Conservation (phyloP, 2,113 vertebrate species). For the Cacatua alba region DNA sequence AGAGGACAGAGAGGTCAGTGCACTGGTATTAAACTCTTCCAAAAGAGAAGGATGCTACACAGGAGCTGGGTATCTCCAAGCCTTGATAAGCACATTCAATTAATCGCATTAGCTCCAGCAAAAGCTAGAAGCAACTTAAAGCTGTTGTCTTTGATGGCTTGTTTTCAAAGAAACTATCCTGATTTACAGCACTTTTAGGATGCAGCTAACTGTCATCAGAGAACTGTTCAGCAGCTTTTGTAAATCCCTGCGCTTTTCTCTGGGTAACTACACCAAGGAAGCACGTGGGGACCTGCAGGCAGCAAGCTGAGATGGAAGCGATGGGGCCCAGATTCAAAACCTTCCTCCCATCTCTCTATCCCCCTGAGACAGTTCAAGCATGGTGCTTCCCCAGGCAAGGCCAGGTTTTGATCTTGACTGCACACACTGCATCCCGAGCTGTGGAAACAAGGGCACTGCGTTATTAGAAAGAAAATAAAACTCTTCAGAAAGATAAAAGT, state of each 20-base stretch:
- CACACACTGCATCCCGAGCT: neutral
- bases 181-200: neutral
- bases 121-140: neutral
- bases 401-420: neutral
- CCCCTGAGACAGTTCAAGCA: fast-evolving
- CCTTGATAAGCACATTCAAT: neutral
- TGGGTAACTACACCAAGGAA: neutral
- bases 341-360: neutral
- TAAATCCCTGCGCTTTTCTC: neutral
- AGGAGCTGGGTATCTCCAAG: neutral
- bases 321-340: neutral
- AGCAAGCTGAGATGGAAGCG: fast-evolving
- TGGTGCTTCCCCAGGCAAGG: neutral
- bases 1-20: neutral
- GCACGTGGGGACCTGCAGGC: fast-evolving
- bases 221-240: neutral
- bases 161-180: neutral
- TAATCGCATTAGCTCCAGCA: neutral
- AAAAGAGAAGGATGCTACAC: neutral
- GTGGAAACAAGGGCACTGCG: fast-evolving
- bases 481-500: neutral
- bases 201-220: neutral
- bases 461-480: neutral
- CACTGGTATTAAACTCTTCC: neutral
- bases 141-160: neutral